Conservation (phyloP, 2,888 invertebrate species). For the Oscheius myriophilus region DNA sequence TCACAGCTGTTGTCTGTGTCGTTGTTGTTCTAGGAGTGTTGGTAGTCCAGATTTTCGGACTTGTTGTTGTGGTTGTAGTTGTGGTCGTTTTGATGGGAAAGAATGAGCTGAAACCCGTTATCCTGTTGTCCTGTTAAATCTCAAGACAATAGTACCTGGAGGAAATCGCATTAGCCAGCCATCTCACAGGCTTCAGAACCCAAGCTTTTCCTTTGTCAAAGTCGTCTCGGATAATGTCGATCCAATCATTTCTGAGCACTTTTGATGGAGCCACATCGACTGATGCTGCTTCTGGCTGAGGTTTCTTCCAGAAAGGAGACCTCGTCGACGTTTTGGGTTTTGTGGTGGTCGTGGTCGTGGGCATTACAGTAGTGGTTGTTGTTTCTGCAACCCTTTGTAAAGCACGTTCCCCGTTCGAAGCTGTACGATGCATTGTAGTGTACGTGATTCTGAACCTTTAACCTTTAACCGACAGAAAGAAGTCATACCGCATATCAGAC, state of each 20-base stretch:
- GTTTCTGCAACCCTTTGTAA: background rate
- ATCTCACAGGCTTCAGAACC: background rate
- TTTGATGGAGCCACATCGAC: background rate
- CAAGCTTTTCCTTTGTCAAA: constrained; percentile 11
- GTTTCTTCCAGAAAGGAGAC: background rate
- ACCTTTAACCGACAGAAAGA: background rate
- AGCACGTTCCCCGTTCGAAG: no score
- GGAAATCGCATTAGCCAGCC: background rate
- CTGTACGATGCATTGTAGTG: background rate
- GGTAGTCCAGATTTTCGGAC: background rate
- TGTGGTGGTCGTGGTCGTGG: background rate
- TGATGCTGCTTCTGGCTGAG: constrained; percentile 4
- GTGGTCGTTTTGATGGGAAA: background rate
- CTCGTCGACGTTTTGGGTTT: no score
- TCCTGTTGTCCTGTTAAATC: no score
- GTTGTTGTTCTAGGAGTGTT: background rate
- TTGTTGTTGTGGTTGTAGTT: background rate
- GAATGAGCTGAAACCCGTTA: no score
- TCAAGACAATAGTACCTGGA: no score
- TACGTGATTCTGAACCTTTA: constrained; percentile 13
- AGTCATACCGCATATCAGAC: constrained; percentile 19
- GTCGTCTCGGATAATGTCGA: constrained; percentile 11
- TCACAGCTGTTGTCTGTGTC: no score
- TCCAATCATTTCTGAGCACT: background rate
- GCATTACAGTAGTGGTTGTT: background rate